Evolutionary conservation across 2,888 invertebrate genomes (phyloP).

Genomic region (Sinohyriopsis cumingii): DNA sequence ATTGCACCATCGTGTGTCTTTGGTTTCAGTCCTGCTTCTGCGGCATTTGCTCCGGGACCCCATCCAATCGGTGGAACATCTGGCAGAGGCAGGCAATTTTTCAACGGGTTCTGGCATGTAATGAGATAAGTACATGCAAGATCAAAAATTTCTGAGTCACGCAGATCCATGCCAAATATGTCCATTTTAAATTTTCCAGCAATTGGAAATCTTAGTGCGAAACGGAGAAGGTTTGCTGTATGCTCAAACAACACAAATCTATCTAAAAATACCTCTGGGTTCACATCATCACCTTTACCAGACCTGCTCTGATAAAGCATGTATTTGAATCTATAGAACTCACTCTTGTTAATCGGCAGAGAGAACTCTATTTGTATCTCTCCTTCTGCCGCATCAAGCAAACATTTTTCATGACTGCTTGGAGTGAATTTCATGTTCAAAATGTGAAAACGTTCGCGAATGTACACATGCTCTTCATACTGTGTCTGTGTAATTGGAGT

Average conservation of each 20-base stretch:
- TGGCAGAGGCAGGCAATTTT: constrained; percentile 61
- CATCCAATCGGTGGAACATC: constrained; percentile 68
- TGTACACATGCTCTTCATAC: constrained; percentile 63
- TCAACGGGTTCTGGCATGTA: constrained; percentile 53
- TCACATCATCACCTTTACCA: constrained; percentile 19
- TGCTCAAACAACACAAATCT: constrained; percentile 66
- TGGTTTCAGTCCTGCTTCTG: constrained; percentile 60
- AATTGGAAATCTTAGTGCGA: constrained; percentile 58
- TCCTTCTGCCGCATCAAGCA: constrained; percentile 56
- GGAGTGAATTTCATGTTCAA: constrained; percentile 52
- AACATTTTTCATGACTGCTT: constrained; percentile 50
- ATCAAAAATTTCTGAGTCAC: constrained; percentile 62
- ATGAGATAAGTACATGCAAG: constrained; percentile 67
- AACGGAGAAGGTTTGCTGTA: constrained; percentile 50
- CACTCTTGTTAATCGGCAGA: constrained; percentile 48
- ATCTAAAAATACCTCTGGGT: constrained; percentile 52
- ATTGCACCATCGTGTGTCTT: constrained; percentile 62
- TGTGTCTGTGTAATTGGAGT: constrained; percentile 51
- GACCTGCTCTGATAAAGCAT: constrained; percentile 58
- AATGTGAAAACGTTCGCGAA: constrained; percentile 65
- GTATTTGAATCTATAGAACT: constrained; percentile 61
- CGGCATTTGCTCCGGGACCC: constrained; percentile 63
- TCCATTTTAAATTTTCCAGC: constrained; percentile 67
- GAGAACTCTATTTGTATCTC: constrained; percentile 59
- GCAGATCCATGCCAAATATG: constrained; percentile 62